Evolutionary conservation across 2,797 vertebrate genomes (phyloP).

Genomic region (Cyclura pinguis): DNA sequence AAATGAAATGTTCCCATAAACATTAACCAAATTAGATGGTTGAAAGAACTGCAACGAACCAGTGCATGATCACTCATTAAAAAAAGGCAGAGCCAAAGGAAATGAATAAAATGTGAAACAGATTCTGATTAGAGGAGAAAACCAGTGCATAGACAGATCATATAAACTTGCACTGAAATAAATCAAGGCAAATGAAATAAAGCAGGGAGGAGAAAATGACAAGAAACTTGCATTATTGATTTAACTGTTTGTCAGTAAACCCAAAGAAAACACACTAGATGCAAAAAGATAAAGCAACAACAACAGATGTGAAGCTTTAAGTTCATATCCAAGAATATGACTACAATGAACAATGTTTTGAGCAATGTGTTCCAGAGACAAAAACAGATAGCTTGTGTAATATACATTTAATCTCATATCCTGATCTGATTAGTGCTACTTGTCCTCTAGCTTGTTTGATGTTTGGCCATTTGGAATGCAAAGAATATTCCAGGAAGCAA

Average conservation of each 20-base stretch:
- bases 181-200: background rate
- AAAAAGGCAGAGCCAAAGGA: background rate
- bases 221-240: background rate
- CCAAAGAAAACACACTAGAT: background rate
- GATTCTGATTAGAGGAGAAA: background rate
- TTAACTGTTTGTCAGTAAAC: background rate
- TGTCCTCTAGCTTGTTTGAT: background rate
- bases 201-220: background rate
- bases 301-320: background rate
- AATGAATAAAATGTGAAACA: background rate
- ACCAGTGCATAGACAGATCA: background rate
- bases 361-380: background rate
- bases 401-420: background rate
- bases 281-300: background rate
- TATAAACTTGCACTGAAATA: background rate
- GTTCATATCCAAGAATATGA: background rate
- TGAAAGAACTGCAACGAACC: constrained; percentile 14
- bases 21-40: constrained; percentile 4
- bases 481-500: background rate
- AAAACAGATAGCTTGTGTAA: background rate
- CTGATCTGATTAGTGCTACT: background rate
- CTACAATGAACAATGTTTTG: background rate
- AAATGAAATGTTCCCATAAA: background rate
- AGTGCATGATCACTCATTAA: background rate
- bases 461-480: background rate